These are phyloP conservation scores for Sarotherodon lohbergeri DNA, from an alignment of 2,113 vertebrate species.

Conservation along the genomic window DNA sequence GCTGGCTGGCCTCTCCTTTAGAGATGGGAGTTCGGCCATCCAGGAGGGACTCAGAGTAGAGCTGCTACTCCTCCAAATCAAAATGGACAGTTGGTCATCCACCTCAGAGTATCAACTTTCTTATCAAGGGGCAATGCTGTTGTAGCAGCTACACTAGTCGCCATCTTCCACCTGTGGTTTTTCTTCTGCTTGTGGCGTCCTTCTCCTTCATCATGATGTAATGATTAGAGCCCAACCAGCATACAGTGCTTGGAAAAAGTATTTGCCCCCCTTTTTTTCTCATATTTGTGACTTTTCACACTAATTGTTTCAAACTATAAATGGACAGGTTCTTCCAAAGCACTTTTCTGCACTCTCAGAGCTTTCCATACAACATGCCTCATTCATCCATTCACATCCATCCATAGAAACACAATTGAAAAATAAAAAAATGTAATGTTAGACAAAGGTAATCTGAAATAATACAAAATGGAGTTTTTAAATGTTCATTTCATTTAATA, in stretches of 20 bases:
- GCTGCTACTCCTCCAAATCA: background rate
- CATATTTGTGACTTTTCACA: background rate
- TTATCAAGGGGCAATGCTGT: background rate
- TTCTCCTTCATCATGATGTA: background rate
- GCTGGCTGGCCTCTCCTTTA: background rate
- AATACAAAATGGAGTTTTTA: background rate
- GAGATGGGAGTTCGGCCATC: background rate
- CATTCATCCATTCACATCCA: background rate
- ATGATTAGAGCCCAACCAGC: background rate
- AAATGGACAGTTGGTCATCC: background rate
- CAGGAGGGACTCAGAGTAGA: background rate
- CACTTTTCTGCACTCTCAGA: background rate
- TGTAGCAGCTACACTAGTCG: background rate
- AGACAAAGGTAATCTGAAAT: background rate
- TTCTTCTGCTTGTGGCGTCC: background rate
- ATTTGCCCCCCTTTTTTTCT: too few species aligned
- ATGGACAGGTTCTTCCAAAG: background rate
- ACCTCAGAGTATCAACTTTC: background rate
- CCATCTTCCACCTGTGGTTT: background rate
- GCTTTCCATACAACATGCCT: background rate
- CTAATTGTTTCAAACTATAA: background rate
- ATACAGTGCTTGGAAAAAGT: background rate
- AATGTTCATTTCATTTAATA: background rate
- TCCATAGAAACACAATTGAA: background rate
- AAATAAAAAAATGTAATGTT: background rate